These are phyloP conservation scores for Chalcosyrphus nemorum DNA, from an alignment of 2,888 invertebrate species.

Conservation along the genomic window DNA sequence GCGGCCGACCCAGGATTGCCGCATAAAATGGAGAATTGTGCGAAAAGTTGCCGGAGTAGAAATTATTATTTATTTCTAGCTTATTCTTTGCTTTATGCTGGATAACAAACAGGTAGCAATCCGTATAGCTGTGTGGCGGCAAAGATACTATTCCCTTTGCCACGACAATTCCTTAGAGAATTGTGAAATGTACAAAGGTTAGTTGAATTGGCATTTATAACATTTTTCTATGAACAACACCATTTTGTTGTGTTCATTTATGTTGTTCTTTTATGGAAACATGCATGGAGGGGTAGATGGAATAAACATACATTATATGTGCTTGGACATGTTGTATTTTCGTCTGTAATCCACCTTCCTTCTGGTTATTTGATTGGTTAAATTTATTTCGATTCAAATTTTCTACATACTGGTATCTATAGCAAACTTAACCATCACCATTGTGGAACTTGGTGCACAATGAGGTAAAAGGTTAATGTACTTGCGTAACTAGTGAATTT, in stretches of 20 bases:
- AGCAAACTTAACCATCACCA: too few species aligned
- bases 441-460: too few species aligned
- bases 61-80: constrained; percentile 57
- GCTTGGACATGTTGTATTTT: too few species aligned
- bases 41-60: constrained; percentile 44
- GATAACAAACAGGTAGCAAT: constrained; percentile 29
- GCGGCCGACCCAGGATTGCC: constrained; percentile 30
- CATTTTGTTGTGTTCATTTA: neutral
- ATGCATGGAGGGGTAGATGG: too few species aligned
- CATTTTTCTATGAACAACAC: neutral
- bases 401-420: too few species aligned
- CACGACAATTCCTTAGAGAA: constrained; percentile 22
- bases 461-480: too few species aligned
- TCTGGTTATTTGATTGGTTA: too few species aligned
- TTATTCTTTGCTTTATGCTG: constrained; percentile 17
- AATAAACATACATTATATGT: too few species aligned
- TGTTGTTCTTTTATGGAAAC: neutral
- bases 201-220: constrained; percentile 22
- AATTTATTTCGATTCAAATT: too few species aligned
- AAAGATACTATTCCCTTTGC: constrained; percentile 2
- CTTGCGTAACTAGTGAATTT: too few species aligned
- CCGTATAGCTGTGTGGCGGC: neutral
- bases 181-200: constrained; percentile 24
- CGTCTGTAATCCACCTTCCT: too few species aligned
- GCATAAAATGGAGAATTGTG: constrained; percentile 55